These are phyloP conservation scores for Cebidichthys violaceus DNA, from an alignment of 2,113 vertebrate species.

Conservation along the genomic window DNA sequence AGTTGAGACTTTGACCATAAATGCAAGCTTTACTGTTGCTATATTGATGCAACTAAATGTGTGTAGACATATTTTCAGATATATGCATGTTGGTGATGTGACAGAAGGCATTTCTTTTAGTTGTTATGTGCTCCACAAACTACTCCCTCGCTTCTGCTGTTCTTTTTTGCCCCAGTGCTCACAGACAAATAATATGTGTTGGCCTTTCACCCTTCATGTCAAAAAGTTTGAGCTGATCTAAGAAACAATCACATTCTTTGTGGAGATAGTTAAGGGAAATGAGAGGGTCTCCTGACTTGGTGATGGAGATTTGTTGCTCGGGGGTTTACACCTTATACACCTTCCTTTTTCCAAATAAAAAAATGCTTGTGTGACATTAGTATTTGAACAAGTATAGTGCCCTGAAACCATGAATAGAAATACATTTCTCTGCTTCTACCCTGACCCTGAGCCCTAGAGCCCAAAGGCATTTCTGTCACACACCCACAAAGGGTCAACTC, in stretches of 20 bases:
- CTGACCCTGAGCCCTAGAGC: slow-evolving; percentile 75
- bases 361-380: slow-evolving; percentile 63
- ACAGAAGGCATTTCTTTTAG: neutral
- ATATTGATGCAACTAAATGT: neutral
- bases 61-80: neutral
- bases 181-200: slow-evolving; percentile 59
- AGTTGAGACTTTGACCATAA: neutral
- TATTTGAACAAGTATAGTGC: slow-evolving; percentile 64
- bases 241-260: slow-evolving; percentile 61
- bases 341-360: slow-evolving; percentile 19
- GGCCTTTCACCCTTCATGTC: slow-evolving; percentile 60
- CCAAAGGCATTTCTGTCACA: slow-evolving; percentile 72
- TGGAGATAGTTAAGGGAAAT: slow-evolving; percentile 67
- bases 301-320: slow-evolving; percentile 72
- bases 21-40: neutral
- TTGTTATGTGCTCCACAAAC: slow-evolving; percentile 22
- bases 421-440: slow-evolving; percentile 67
- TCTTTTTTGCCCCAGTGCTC: slow-evolving; percentile 59
- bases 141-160: slow-evolving; percentile 31
- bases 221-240: slow-evolving; percentile 61
- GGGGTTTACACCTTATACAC: slow-evolving; percentile 67
- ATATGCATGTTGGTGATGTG: slow-evolving; percentile 38
- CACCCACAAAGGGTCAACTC: slow-evolving; percentile 66
- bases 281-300: slow-evolving; percentile 42
- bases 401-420: slow-evolving; percentile 77